These are phyloP conservation scores for Bicyclus anynana DNA, from an alignment of 1,140 invertebrate genomes.

Conservation along the genomic window DNA sequence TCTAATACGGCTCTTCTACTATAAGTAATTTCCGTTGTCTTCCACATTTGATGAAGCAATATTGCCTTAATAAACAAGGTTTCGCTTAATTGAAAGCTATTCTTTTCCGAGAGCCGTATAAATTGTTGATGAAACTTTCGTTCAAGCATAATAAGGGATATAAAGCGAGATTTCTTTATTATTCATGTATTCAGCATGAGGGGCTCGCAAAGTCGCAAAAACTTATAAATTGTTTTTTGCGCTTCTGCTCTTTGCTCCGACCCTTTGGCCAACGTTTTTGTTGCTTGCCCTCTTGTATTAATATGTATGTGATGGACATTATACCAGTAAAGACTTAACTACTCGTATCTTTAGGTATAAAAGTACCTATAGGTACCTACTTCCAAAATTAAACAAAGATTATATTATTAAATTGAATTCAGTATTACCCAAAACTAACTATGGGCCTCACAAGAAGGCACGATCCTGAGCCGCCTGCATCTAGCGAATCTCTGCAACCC, in stretches of 20 bases:
- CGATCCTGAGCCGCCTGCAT: no score
- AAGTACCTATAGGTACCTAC: no score
- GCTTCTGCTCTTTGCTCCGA: not conserved
- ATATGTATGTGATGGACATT: not conserved
- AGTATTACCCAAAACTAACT: no score
- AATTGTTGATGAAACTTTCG: not conserved
- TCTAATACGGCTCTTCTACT: no score
- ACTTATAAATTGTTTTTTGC: slow-evolving; percentile 6
- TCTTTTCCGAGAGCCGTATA: not conserved
- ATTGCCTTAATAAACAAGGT: no score
- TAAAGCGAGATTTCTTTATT: slow-evolving; percentile 1
- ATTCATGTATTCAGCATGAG: slow-evolving; percentile 1
- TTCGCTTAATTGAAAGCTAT: not conserved
- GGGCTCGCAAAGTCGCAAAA: slow-evolving; percentile 1
- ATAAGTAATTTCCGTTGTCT: no score
- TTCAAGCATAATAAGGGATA: not conserved
- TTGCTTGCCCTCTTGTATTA: not conserved
- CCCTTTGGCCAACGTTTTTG: not conserved
- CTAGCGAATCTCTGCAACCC: no score
- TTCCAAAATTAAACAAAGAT: no score
- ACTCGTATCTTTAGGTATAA: no score
- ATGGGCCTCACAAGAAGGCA: no score
- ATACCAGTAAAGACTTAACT: not conserved
- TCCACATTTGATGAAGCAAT: no score
- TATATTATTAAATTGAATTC: no score